Evolutionary conservation across 2,888 invertebrate genomes (phyloP), one percentile per base, ranked within the genome.

Genomic region (Ornithoptera alexandrae): DNA sequence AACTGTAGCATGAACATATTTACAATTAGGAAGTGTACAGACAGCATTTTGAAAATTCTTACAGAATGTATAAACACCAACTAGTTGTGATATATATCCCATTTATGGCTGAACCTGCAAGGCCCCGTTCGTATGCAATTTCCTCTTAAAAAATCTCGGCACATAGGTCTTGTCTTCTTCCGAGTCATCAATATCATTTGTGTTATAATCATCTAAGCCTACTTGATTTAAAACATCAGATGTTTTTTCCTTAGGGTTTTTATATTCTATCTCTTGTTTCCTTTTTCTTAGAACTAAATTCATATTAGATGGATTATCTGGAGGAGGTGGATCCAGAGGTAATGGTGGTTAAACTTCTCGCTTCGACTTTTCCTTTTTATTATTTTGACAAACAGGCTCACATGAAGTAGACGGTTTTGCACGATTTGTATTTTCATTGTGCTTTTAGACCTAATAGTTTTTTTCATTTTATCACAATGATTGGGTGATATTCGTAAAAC

Each of bases 21-120:
- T 22, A 22, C 22, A 22, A 22, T 22, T 22, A 22, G 22, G 22
- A 22, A 22, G 22, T 22, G 22, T 22, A 22, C 22, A 22, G 22
- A 22, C 22, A 22, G 22, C 22, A 22, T 22, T 22, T 22, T 22
- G 22, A 1, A 22, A 89, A 53, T 89, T 84, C 42, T 79, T 80
- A 65, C 90, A 90, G 69, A 90, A 90, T 6, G 84, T 87, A 56
- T 84, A 87, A 0, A 89, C 79, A 0, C 84, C 84, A 0, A 75
- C 73, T 2, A 89, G 69, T 61, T 89, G 87, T 0, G 81, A 75
- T 0, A 84, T 0, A 84, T 24, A 30, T 89, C 88, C 22, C 83
- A 69, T 62, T 84, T 80, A 67, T 90, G 90, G 0, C 76, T 78
- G 67, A 77, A 89, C 63, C 74, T 85, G 68, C 90, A 90, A 0